phyloP scores from a whole-genome alignment of 37 sponge, comb jelly and placozoan species.

The Oscarella lobularis region DNA sequence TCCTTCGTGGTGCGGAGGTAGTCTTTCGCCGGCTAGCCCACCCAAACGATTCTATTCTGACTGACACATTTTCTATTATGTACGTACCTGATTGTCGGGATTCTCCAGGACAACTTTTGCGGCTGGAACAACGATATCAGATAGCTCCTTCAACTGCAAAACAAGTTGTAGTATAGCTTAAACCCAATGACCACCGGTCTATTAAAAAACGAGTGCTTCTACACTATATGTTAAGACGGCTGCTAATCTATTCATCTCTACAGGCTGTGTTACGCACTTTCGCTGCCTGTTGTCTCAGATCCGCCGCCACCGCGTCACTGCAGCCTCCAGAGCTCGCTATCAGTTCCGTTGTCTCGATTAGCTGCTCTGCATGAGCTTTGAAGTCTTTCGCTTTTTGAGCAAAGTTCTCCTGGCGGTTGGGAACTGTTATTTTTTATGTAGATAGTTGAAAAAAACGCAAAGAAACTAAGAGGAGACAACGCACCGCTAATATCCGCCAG shows the following conservation, averaged over 20 bases:
- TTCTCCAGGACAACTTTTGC: background rate
- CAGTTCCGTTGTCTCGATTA: background rate
- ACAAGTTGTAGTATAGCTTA: too few species aligned
- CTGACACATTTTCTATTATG: background rate
- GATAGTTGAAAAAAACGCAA: too few species aligned
- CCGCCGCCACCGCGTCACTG: background rate
- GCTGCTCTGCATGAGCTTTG: background rate
- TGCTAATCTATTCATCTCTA: too few species aligned
- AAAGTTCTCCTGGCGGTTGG: background rate
- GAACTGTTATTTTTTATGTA: background rate
- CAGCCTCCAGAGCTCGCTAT: background rate
- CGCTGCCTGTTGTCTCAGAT: too few species aligned
- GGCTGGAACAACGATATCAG: background rate
- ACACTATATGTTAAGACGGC: too few species aligned
- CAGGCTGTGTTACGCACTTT: too few species aligned
- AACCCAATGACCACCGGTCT: too few species aligned
- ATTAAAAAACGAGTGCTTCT: too few species aligned
- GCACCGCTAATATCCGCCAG: background rate
- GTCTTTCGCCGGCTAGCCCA: background rate
- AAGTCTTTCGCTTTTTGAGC: background rate
- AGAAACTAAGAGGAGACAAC: too few species aligned
- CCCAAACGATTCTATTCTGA: background rate
- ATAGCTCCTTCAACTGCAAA: background rate
- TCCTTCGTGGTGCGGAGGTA: background rate
- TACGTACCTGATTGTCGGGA: background rate